Evolutionary conservation across 2,888 invertebrate species (phyloP), one percentile per base, ranked within the genome.

Genomic region (Physocephala rufipes): DNA sequence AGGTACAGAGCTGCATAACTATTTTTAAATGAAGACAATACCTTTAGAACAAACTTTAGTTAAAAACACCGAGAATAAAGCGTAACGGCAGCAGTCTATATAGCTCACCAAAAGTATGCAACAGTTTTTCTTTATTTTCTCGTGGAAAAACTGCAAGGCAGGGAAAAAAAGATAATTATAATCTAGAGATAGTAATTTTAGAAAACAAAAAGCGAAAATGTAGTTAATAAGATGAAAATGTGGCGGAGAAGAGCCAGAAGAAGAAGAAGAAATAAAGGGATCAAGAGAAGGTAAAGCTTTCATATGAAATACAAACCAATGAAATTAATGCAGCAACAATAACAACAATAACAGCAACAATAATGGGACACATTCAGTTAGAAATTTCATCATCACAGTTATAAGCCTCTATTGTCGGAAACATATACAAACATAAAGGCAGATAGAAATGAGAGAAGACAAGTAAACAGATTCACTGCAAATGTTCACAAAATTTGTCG

Each of bases 261-360:
- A n/a, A n/a, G 16, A 1, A 19, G 2, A 9, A 26, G 24, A 13
- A 55, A 55, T 26, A 55, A 55, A 26, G 21, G 55, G 43, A 43
- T 15, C 1, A 62, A 28, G 53, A 53, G 21, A 24, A 53, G 4
- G n/a, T 12, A 15, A 30, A 36, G n/a, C 30, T 36, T 61, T 61
- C 36, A 61, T 61, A 19, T n/a, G n/a, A 61, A 15, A 36, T 36
- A 15, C 26, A 61, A 36, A 15, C 61, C 61, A 30, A 43, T 59
- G 45, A 62, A 45, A 62, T 62, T 45, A 62, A 43, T 21, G 45
- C 24, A 36, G 12, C 45, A 43, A 43, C 45, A 19, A 62, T 21
- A 24, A 26, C 45, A 43, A 43, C 24, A 43, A 36, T 55, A 26
- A 43, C 30, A 12, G n/a, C 15, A 45, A 62, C 45, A 21, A 45